phyloP scores from a whole-genome alignment of 2,888 invertebrate species.

The Galerucella nymphaeae region DNA sequence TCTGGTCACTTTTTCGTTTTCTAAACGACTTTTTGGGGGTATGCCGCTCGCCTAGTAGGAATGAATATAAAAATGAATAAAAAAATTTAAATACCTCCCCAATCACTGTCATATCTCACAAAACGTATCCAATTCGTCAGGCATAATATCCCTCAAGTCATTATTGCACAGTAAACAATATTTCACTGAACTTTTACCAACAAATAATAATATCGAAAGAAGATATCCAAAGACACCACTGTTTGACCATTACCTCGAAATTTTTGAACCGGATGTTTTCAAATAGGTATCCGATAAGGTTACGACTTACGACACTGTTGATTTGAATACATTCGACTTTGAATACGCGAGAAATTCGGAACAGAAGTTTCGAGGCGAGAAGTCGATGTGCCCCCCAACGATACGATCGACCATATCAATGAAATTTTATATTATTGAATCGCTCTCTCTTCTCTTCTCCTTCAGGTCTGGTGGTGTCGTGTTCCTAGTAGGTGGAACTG shows the following conservation, averaged over 20 bases:
- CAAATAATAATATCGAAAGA: slow-evolving; percentile 10
- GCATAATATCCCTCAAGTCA: slow-evolving; percentile 27
- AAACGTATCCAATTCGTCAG: slow-evolving; percentile 28
- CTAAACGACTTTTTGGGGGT: too few species aligned
- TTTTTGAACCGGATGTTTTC: slow-evolving; percentile 46
- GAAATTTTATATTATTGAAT: slow-evolving; percentile 11
- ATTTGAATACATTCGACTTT: slow-evolving; percentile 34
- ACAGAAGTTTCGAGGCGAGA: slow-evolving; percentile 17
- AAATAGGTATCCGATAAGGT: slow-evolving; percentile 28
- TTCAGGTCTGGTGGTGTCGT: background rate
- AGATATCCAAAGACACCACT: slow-evolving; percentile 9
- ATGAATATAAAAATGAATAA: slow-evolving; percentile 6
- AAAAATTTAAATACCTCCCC: slow-evolving; percentile 51
- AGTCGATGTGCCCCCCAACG: slow-evolving; percentile 4
- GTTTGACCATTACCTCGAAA: slow-evolving; percentile 33
- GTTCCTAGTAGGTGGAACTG: slow-evolving; percentile 1
- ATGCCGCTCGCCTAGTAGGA: too few species aligned
- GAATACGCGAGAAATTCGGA: slow-evolving; percentile 42
- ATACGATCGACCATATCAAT: slow-evolving; percentile 1
- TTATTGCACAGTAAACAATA: slow-evolving; percentile 6
- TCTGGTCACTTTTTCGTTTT: too few species aligned
- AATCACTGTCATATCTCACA: slow-evolving; percentile 55
- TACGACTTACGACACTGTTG: background rate
- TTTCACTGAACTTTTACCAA: background rate
- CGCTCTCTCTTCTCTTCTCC: slow-evolving; percentile 15